Evolutionary conservation across 1,140 invertebrate species (phyloP).

Genomic region (Tigriopus japonicus): DNA sequence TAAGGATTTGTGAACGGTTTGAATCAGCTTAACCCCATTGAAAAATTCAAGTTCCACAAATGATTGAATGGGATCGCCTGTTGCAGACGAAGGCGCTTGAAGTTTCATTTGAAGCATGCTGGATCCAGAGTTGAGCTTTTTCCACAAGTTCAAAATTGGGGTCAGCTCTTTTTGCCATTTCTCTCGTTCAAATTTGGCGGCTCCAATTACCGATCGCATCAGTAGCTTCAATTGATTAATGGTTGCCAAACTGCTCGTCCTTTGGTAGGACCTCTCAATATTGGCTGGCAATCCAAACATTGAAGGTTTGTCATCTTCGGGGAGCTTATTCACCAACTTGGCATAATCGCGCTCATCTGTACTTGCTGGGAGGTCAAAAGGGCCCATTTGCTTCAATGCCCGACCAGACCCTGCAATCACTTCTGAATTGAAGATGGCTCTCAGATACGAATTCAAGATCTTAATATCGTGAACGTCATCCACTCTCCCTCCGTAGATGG

Average conservation of each 20-base stretch:
- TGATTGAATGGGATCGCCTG: constrained; percentile 29
- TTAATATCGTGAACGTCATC: constrained; percentile 57
- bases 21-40: constrained; percentile 29
- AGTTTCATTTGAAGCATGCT: constrained; percentile 17
- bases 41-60: constrained; percentile 37
- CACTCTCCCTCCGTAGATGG: constrained; percentile 70
- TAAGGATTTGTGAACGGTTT: constrained; percentile 35
- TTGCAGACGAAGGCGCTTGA: constrained; percentile 15
- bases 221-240: constrained; percentile 40
- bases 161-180: constrained; percentile 38
- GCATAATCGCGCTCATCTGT: constrained; percentile 39
- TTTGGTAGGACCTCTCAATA: constrained; percentile 54
- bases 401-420: constrained; percentile 30
- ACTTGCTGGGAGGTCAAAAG: constrained; percentile 31
- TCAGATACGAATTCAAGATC: constrained; percentile 50
- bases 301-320: constrained; percentile 43
- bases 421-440: constrained; percentile 43
- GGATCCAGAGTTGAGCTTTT: constrained; percentile 43
- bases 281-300: constrained; percentile 63
- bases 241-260: constrained; percentile 39
- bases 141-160: constrained; percentile 51
- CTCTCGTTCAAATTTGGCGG: constrained; percentile 25
- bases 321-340: constrained; percentile 37
- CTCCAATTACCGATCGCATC: constrained; percentile 19
- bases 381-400: constrained; percentile 35